Evolutionary conservation across 2,797 vertebrate species (phyloP).

Genomic region (Centroberyx gerrardi): DNA sequence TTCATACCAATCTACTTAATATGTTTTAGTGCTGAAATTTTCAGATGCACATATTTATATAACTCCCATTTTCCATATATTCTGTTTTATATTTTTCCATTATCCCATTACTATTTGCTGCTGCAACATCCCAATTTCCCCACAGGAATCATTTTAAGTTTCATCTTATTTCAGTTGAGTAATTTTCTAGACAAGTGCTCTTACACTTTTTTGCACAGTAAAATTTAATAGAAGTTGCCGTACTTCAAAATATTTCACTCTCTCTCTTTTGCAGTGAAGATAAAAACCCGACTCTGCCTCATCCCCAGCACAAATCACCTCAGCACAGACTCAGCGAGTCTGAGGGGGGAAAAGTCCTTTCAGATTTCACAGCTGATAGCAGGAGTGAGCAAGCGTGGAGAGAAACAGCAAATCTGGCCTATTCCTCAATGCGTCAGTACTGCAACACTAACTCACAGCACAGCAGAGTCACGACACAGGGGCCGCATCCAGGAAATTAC

Average conservation of each 20-base stretch:
- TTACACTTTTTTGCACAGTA: constrained; percentile 37
- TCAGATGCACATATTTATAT: too few species aligned
- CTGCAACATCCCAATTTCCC: too few species aligned
- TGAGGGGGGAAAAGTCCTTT: constrained; percentile 47
- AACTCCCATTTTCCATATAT: too few species aligned
- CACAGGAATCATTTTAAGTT: too few species aligned
- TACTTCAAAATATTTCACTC: neutral
- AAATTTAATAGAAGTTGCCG: constrained; percentile 30
- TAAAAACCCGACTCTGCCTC: constrained; percentile 49
- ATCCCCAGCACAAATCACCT: constrained; percentile 56
- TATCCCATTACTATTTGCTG: too few species aligned
- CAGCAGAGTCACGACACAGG: constrained; percentile 67
- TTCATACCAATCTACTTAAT: too few species aligned
- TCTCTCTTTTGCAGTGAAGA: constrained; percentile 54
- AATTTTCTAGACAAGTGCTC: constrained; percentile 19
- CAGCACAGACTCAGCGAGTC: constrained; percentile 37
- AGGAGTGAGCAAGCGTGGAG: constrained; percentile 56
- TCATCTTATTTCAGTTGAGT: neutral
- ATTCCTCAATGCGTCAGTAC: constrained; percentile 66
- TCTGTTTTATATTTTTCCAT: too few species aligned
- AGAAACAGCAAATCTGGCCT: constrained; percentile 45
- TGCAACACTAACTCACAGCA: constrained; percentile 57
- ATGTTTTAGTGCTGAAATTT: too few species aligned
- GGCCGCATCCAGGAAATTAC: constrained; percentile 71
- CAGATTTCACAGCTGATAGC: constrained; percentile 73